Conservation (phyloP, 2,113 vertebrate species). For the Corynorhinus townsendii region DNA sequence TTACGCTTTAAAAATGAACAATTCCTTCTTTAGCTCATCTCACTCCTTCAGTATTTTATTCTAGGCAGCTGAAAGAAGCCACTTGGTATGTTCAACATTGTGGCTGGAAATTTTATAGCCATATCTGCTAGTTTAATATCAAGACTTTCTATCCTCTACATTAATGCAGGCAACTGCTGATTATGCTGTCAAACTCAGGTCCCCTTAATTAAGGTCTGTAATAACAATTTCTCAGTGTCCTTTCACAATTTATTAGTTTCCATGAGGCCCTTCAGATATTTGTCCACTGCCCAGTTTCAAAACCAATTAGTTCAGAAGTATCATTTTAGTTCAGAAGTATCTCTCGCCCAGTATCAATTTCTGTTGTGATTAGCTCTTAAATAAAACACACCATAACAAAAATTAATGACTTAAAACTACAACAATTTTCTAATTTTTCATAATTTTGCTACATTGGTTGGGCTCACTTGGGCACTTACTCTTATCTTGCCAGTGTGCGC, state of each 20-base stretch:
- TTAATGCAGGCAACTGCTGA: neutral
- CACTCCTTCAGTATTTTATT: neutral
- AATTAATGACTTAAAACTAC: neutral
- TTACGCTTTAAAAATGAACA: neutral
- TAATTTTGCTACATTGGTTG: fast-evolving
- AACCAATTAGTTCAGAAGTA: neutral
- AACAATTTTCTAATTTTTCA: neutral
- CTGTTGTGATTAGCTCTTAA: neutral
- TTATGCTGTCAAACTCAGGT: neutral
- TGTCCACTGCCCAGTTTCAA: neutral
- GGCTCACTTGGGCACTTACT: too few relatives aligned
- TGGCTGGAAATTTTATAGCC: neutral
- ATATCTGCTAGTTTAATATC: neutral
- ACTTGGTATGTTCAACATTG: neutral
- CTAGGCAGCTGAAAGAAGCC: neutral
- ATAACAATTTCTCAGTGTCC: neutral
- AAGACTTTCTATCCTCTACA: neutral
- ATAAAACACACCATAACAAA: neutral
- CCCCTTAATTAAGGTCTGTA: neutral
- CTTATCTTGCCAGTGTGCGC: neutral
- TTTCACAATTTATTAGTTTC: neutral
- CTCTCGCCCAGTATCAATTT: neutral
- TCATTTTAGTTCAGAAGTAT: neutral
- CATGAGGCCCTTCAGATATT: neutral
- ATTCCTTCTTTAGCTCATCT: neutral